phyloP scores from a whole-genome alignment of 2,888 invertebrate genomes.

The Eupithecia inturbata region DNA sequence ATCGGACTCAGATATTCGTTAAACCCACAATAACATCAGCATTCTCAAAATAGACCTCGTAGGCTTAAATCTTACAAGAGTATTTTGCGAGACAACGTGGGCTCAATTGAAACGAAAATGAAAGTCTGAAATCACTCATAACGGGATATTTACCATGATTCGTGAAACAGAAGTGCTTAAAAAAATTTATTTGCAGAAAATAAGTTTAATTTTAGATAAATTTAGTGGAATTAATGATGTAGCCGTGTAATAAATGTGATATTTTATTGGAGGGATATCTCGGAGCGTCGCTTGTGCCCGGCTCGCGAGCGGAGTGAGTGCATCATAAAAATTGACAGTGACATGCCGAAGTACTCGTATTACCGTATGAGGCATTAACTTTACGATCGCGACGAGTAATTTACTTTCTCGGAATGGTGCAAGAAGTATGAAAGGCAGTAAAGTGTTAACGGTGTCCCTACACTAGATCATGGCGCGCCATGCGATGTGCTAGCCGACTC shows the following conservation, averaged over 20 bases:
- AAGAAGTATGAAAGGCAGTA: slow-evolving; percentile 76
- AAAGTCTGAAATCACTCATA: not conserved
- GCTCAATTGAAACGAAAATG: not conserved
- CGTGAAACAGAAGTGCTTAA: slow-evolving; percentile 27
- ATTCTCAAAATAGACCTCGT: slow-evolving; percentile 26
- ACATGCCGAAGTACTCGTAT: slow-evolving; percentile 73
- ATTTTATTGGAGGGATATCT: slow-evolving; percentile 45
- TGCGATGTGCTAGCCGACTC: slow-evolving; percentile 55
- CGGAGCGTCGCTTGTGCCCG: slow-evolving; percentile 29
- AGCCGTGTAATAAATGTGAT: slow-evolving; percentile 40
- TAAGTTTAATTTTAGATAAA: slow-evolving; percentile 41
- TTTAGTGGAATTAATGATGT: slow-evolving; percentile 39
- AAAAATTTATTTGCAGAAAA: slow-evolving; percentile 41
- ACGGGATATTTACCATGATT: not conserved
- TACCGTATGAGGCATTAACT: slow-evolving; percentile 78
- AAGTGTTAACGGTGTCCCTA: slow-evolving; percentile 72
- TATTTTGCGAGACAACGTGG: slow-evolving; percentile 30
- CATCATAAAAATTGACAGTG: slow-evolving; percentile 78
- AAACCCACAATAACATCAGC: slow-evolving; percentile 27
- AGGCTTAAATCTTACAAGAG: slow-evolving; percentile 27
- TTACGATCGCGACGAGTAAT: slow-evolving; percentile 76
- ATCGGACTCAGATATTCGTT: slow-evolving; percentile 23
- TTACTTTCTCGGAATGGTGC: slow-evolving; percentile 79
- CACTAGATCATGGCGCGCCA: slow-evolving; percentile 60
- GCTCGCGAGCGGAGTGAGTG: slow-evolving; percentile 66